Percentiles rank a stretch among this genome's conserved stretches.
phyloP scores from a whole-genome alignment of 2,797 vertebrate species.

The Peromyscus eremicus region DNA sequence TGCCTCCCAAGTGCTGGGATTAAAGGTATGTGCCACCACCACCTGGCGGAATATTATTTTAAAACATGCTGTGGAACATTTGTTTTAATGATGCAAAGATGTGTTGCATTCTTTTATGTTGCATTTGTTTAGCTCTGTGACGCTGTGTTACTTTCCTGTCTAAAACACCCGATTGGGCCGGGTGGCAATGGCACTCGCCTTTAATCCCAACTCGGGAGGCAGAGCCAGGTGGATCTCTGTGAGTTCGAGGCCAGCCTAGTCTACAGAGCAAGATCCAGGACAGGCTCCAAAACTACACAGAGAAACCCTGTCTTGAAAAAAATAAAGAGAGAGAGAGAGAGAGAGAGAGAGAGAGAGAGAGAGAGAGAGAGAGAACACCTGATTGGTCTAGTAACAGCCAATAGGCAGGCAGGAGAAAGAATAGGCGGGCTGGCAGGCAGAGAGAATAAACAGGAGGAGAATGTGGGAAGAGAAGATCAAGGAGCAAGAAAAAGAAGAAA shows the following conservation, averaged over 20 bases:
- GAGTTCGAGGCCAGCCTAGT: too few relatives aligned
- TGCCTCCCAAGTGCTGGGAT: too few relatives aligned
- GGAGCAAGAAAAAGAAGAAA: background rate
- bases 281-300: too few relatives aligned
- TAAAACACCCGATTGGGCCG: background rate
- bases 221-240: too few relatives aligned
- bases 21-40: too few relatives aligned
- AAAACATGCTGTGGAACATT: background rate
- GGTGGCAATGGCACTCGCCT: too few relatives aligned
- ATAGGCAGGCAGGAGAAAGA: background rate
- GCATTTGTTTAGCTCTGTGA: background rate
- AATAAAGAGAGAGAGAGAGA: too few relatives aligned
- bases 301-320: too few relatives aligned
- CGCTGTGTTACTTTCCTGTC: background rate
- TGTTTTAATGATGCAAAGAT: background rate
- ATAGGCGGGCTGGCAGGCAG: background rate
- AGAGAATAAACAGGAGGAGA: background rate
- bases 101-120: background rate
- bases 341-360: too few relatives aligned
- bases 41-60: background rate
- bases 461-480: background rate
- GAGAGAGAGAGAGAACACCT: too few relatives aligned
- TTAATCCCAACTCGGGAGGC: too few relatives aligned
- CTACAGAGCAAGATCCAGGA: too few relatives aligned
- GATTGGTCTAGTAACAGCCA: background rate